A percentile compares a stretch with the other conserved stretches of the same genome.
Evolutionary conservation across 2,797 vertebrate species (phyloP).

Genomic region (Schizothorax lantsangensis): DNA sequence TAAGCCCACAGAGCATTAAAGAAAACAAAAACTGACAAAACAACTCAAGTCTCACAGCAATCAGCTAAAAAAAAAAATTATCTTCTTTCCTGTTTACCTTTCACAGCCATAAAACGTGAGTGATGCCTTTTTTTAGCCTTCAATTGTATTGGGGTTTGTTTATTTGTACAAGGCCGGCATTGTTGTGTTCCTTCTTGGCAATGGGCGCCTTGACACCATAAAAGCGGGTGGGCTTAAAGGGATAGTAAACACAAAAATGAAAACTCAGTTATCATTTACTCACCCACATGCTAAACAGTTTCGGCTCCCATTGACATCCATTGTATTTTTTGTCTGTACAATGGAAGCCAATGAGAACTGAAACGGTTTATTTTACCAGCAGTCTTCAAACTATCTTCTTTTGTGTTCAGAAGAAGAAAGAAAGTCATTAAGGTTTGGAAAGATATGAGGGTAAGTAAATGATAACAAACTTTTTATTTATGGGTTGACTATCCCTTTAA

Average conservation of each 20-base stretch:
- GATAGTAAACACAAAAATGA: not conserved
- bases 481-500: not conserved
- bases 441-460: not conserved
- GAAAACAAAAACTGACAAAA: constrained; percentile 47
- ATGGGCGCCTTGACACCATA: constrained; percentile 32
- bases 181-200: not conserved
- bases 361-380: not conserved
- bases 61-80: constrained; percentile 16
- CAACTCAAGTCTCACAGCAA: constrained; percentile 32
- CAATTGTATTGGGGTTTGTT: constrained; percentile 55
- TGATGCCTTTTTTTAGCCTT: constrained; percentile 42
- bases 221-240: constrained; percentile 2
- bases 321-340: not conserved
- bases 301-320: not conserved
- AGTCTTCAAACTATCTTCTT: not conserved
- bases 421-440: not conserved
- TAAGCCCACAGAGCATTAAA: constrained; percentile 4
- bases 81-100: constrained; percentile 60
- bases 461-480: not conserved
- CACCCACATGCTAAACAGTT: not conserved
- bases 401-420: not conserved
- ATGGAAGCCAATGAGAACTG: not conserved
- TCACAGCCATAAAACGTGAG: constrained; percentile 56
- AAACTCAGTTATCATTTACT: not conserved
- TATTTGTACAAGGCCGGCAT: constrained; percentile 64